phyloP scores from a whole-genome alignment of 2,113 vertebrate species.

The Malurus alboscapulatus region DNA sequence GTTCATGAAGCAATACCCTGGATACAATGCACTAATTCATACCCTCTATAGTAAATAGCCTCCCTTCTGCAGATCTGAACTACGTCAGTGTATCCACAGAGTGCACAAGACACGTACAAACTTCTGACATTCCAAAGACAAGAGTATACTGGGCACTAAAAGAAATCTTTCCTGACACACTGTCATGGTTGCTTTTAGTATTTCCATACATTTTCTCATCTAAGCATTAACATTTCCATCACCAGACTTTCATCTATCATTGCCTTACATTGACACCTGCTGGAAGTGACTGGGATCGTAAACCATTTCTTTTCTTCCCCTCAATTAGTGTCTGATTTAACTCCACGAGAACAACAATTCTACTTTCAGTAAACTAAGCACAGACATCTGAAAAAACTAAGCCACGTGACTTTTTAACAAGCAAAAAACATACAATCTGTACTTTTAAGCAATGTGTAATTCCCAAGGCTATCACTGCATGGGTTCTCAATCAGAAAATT shows the following conservation, averaged over 20 bases:
- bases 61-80: neutral
- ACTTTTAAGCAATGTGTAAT: neutral
- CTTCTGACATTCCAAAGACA: neutral
- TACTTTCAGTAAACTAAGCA: neutral
- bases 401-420: neutral
- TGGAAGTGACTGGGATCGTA: constrained; percentile 67
- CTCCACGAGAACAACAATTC: neutral
- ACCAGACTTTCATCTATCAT: constrained; percentile 55
- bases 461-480: neutral
- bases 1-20: neutral
- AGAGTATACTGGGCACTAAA: neutral
- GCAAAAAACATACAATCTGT: neutral
- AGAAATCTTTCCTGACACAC: neutral
- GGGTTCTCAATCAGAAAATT: neutral
- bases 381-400: neutral
- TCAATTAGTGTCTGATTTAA: neutral
- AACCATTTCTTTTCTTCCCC: neutral
- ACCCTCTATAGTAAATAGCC: neutral
- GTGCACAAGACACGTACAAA: neutral
- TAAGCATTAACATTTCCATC: neutral
- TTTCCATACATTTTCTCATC: constrained; percentile 36
- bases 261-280: constrained; percentile 81
- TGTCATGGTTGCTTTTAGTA: constrained; percentile 29
- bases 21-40: neutral
- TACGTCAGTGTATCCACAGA: neutral